Evolutionary conservation across 2,113 vertebrate species (phyloP), one percentile per base, ranked within the genome.

Genomic region (Xerus inauris): DNA sequence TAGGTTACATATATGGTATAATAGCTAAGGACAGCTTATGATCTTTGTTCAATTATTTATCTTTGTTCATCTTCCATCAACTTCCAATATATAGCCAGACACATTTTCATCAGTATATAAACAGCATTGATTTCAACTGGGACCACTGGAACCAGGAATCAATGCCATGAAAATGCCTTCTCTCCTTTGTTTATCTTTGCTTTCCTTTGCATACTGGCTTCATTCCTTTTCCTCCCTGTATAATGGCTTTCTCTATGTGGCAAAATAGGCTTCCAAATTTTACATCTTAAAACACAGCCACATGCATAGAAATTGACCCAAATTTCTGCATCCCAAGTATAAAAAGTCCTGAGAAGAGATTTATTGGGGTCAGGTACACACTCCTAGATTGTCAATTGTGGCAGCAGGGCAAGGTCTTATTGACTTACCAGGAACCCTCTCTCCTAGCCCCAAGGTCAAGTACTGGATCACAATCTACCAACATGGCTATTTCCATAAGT

Each of bases 201-300:
- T 94, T 80, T 67, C 40, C 49, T 93, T 76, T 90, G 59, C 20
- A 49, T 42, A 51, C 40, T 95, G 79, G 22, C 57, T 75, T 89
- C 67, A 54, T 93, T 95, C 47, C n/a, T 89, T 89, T 86, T 90
- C 64, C 86, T 67, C 24, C 79, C 32, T 95, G 30, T 73, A n/a
- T 32, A 81, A 85, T 95, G 73, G 30, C 80, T n/a, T 89, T 73
- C 89, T 89, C 38, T n/a, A 87, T 24, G 30, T 81, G 38, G 28
- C 49, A 81, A 93, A 82, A 90, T 49, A 73, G 81, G 59, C 62
- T 87, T 59, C 57, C 80, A 16, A 95, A 67, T 64, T 81, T 80
- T 59, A 80, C 80, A 75, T 93, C 75, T 82, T 90, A 90, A 24
- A 89, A 75, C 40, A 67, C 82, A 82, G 59, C 26, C 75, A 95